Evolutionary conservation across 2,888 invertebrate species (phyloP).

Genomic region (Toxonevra muliebris): DNA sequence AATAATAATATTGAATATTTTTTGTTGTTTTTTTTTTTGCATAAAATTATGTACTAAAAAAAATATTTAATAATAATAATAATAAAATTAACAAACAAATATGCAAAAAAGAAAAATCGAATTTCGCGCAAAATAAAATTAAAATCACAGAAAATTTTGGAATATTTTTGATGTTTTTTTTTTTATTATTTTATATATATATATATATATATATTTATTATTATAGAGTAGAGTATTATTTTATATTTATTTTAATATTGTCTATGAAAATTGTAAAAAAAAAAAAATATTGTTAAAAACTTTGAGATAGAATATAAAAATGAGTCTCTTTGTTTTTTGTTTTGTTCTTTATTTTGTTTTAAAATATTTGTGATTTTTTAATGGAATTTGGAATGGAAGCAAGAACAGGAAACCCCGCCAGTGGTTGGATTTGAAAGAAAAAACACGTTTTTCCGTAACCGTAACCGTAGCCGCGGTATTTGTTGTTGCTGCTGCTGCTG

Average conservation of each 20-base stretch:
- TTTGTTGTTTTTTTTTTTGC: neutral
- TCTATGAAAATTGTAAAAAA: neutral
- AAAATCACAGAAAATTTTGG: constrained; percentile 37
- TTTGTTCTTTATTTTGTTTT: constrained; percentile 12
- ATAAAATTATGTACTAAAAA: neutral
- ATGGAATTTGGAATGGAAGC: constrained; percentile 2
- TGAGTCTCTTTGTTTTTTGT: constrained; percentile 26
- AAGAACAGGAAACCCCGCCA: neutral
- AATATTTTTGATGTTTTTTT: constrained; percentile 18
- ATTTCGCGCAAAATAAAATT: constrained; percentile 25
- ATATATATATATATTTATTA: constrained; percentile 17
- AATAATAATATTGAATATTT: neutral
- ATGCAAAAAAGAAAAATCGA: constrained; percentile 33
- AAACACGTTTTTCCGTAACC: constrained; percentile 19
- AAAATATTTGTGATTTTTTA: constrained; percentile 27
- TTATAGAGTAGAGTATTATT: neutral
- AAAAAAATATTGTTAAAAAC: too few species aligned
- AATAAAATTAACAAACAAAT: constrained; percentile 33
- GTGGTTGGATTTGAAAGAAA: neutral
- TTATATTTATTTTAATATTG: neutral
- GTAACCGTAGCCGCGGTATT: constrained; percentile 28
- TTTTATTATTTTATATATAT: constrained; percentile 15
- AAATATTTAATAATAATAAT: constrained; percentile 27
- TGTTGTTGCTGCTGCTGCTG: constrained; percentile 44
- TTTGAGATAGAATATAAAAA: too few species aligned